Evolutionary conservation across 2,113 vertebrate genomes (phyloP).

Genomic region (Apeltes quadracus): DNA sequence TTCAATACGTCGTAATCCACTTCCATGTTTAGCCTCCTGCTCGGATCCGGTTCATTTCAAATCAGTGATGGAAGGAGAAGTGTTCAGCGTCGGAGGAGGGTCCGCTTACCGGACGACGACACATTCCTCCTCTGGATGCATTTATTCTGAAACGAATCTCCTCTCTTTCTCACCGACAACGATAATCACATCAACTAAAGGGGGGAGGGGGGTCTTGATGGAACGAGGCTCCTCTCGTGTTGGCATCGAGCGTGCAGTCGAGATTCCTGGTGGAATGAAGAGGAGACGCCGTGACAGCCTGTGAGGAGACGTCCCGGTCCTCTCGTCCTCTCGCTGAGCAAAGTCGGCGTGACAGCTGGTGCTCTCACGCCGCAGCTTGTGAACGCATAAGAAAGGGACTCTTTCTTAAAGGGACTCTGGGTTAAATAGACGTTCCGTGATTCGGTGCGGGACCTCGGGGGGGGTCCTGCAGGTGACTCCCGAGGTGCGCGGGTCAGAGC

Average conservation of each 20-base stretch:
- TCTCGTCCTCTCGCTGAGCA: constrained; percentile 38
- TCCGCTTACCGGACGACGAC: constrained; percentile 26
- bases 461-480: constrained; percentile 32
- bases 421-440: constrained; percentile 7
- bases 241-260: constrained; percentile 57
- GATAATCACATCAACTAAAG: constrained; percentile 54
- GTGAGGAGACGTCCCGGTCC: constrained; percentile 31
- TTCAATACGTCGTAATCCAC: constrained; percentile 31
- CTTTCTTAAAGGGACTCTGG: too few species aligned
- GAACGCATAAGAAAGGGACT: constrained; percentile 22
- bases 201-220: constrained; percentile 69
- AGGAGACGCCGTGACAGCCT: constrained; percentile 38
- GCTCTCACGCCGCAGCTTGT: constrained; percentile 53
- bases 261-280: constrained; percentile 55
- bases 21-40: neutral
- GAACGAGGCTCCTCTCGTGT: constrained; percentile 74
- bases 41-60: constrained; percentile 4
- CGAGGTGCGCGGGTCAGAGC: too few species aligned
- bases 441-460: constrained; percentile 13
- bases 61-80: constrained; percentile 9
- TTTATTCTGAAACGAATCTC: neutral
- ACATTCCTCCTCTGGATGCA: constrained; percentile 21
- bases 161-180: constrained; percentile 27
- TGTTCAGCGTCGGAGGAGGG: neutral
- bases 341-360: constrained; percentile 57